phyloP scores from a whole-genome alignment of 92 coral and sea anemone species.

The Zoanthus sociatus region DNA sequence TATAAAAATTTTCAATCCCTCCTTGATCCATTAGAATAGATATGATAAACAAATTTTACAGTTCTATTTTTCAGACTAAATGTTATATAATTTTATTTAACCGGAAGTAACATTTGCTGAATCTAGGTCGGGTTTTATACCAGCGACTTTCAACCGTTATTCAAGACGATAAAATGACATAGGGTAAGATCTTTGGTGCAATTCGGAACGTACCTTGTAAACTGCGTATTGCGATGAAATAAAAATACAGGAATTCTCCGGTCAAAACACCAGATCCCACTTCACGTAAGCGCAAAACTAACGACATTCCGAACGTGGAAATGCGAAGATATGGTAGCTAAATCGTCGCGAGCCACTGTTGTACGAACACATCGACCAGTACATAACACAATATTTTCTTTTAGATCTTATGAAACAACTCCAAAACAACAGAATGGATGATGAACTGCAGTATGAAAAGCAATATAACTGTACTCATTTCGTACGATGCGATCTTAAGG shows the following conservation, averaged over 20 bases:
- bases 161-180: neutral
- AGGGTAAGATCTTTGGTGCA: neutral
- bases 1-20: neutral
- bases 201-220: neutral
- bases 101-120: slow-evolving; percentile 41
- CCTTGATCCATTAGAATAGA: neutral
- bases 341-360: slow-evolving; percentile 24
- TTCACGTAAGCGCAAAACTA: slow-evolving; percentile 30
- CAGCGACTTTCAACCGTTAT: slow-evolving; percentile 30
- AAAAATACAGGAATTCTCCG: neutral
- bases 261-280: neutral
- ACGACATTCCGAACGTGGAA: slow-evolving; percentile 38
- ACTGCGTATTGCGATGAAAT: slow-evolving; percentile 16
- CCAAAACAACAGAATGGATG: neutral
- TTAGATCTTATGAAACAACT: neutral
- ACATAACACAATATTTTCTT: neutral
- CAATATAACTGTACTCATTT: neutral
- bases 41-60: neutral
- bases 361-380: neutral
- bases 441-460: neutral
- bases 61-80: neutral
- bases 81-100: slow-evolving; percentile 1
- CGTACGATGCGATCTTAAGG: neutral
- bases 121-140: slow-evolving; percentile 24
- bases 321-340: slow-evolving; percentile 41